phyloP scores from a whole-genome alignment of 2,797 vertebrate species.

The Acipenser transmontanus region DNA sequence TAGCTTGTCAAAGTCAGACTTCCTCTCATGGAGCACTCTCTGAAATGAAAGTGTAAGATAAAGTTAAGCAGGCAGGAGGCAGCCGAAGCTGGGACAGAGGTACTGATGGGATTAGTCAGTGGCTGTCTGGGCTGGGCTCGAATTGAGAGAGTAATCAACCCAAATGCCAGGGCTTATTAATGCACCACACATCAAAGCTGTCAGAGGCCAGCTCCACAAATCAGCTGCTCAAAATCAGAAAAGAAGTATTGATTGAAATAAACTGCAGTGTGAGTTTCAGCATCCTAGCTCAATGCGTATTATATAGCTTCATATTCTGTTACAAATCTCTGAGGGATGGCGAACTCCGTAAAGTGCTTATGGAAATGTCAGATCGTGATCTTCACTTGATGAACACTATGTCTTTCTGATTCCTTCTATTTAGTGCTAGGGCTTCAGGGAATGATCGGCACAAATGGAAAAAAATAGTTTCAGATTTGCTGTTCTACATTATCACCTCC shows the following conservation, averaged over 20 bases:
- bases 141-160: slow-evolving; percentile 33
- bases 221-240: slow-evolving; percentile 29
- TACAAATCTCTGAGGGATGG: slow-evolving; percentile 28
- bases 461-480: slow-evolving; percentile 12
- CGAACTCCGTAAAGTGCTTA: slow-evolving; percentile 30
- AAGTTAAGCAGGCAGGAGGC: slow-evolving; percentile 15
- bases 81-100: slow-evolving; percentile 2
- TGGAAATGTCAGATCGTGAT: slow-evolving; percentile 40
- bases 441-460: slow-evolving; percentile 35
- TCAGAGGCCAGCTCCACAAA: slow-evolving; percentile 21
- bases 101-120: slow-evolving; percentile 28
- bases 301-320: slow-evolving; percentile 26
- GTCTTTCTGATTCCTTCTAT: slow-evolving; percentile 37
- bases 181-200: slow-evolving; percentile 34
- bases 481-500: slow-evolving; percentile 8
- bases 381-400: slow-evolving; percentile 36
- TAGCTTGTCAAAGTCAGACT: slow-evolving; percentile 23
- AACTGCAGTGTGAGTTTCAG: slow-evolving; percentile 33
- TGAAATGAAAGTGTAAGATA: slow-evolving; percentile 27
- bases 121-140: slow-evolving; percentile 16
- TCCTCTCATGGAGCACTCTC: slow-evolving; percentile 21
- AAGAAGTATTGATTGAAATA: slow-evolving; percentile 45
- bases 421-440: slow-evolving; percentile 28
- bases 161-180: slow-evolving; percentile 39
- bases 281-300: slow-evolving; percentile 30